Conservation (phyloP, 2,113 vertebrate genomes). For the Antechinus flavipes region DNA sequence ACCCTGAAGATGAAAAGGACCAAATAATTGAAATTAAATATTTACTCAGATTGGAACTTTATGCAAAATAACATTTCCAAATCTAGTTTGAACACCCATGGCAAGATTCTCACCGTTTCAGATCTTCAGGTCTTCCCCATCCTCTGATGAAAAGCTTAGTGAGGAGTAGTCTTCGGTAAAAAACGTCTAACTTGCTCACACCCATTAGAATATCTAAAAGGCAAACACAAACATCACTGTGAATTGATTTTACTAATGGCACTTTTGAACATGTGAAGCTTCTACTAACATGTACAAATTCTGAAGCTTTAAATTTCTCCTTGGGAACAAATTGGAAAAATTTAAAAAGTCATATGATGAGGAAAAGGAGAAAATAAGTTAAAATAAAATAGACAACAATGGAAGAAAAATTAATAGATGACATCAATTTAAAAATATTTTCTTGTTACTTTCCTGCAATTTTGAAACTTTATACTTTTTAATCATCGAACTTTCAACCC, state of each 20-base stretch:
- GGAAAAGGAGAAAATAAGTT: neutral
- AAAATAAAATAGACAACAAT: neutral
- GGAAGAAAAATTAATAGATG: neutral
- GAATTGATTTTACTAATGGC: constrained; percentile 45
- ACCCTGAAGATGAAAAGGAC: neutral
- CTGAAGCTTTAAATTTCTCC: neutral
- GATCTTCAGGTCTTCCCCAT: constrained; percentile 97
- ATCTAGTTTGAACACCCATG: constrained; percentile 5
- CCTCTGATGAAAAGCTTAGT: constrained; percentile 98
- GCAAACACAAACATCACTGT: constrained; percentile 48
- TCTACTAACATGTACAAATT: constrained; percentile 17
- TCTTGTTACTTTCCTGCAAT: neutral
- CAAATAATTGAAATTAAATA: constrained; percentile 19
- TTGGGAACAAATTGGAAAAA: constrained; percentile 6
- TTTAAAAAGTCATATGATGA: neutral
- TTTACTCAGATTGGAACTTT: constrained; percentile 38
- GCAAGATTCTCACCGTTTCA: constrained; percentile 90
- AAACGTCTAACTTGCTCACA: constrained; percentile 95
- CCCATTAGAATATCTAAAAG: constrained; percentile 92
- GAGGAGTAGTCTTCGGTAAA: constrained; percentile 96
- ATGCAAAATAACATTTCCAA: neutral
- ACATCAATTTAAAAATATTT: neutral
- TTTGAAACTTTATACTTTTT: neutral
- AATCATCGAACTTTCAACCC: neutral
- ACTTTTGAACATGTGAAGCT: constrained; percentile 1